Conservation (phyloP, 2,888 invertebrate genomes). For the Ophion obscuratus region DNA sequence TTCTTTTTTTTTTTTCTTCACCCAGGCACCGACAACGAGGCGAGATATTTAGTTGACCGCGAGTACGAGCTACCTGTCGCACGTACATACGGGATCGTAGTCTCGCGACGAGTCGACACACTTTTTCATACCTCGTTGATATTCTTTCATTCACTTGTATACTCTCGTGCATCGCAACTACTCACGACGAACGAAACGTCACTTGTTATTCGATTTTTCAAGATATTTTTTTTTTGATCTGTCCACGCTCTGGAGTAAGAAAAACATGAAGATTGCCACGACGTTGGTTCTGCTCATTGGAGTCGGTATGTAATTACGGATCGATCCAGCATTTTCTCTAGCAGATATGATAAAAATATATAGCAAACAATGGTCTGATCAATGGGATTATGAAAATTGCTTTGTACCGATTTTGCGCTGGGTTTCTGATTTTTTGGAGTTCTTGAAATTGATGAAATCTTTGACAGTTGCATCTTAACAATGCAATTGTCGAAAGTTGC, state of each 20-base stretch:
- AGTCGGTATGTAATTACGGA: slow-evolving; percentile 77
- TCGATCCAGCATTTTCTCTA: neutral
- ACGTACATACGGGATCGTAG: slow-evolving; percentile 65
- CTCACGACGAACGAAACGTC: neutral
- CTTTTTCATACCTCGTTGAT: slow-evolving; percentile 18
- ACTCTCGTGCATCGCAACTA: neutral
- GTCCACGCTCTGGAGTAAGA: slow-evolving; percentile 42
- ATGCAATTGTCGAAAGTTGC: no score
- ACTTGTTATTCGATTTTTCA: slow-evolving; percentile 11
- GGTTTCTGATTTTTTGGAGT: neutral
- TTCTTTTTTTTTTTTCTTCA: slow-evolving; percentile 27
- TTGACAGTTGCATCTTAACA: no score
- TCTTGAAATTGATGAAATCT: neutral
- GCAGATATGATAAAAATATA: neutral
- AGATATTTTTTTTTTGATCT: neutral
- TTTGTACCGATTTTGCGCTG: neutral
- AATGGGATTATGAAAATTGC: neutral
- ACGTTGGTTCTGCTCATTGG: slow-evolving; percentile 80
- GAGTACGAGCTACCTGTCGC: slow-evolving; percentile 76
- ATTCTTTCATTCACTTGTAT: neutral
- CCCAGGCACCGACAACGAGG: slow-evolving; percentile 69
- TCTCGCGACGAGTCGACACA: slow-evolving; percentile 55
- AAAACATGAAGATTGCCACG: slow-evolving; percentile 79
- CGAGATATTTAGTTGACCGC: slow-evolving; percentile 78
- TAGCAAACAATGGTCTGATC: neutral